Percentiles rank a stretch among this genome's conserved stretches.
Conservation (phyloP, 2,888 invertebrate species). For the Caenorhabditis sp. region DNA sequence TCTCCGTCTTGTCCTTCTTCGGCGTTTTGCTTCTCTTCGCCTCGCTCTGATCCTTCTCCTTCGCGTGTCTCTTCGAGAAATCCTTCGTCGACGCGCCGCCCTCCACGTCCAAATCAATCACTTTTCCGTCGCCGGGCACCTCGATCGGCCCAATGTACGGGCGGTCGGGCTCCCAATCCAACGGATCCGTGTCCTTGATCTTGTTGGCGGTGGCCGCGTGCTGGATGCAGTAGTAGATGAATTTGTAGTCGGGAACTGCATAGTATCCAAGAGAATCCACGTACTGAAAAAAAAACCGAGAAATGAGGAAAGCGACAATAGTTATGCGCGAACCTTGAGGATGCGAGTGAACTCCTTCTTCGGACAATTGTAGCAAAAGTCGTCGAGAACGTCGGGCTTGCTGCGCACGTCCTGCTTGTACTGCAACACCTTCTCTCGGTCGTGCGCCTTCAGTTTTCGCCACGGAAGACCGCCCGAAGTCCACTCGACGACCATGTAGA, state of each 20-base stretch:
- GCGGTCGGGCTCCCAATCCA: slow-evolving; percentile 68
- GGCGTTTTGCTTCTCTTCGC: slow-evolving; percentile 14
- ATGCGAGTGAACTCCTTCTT: slow-evolving; percentile 63
- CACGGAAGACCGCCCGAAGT: slow-evolving; percentile 72
- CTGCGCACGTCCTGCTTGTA: slow-evolving; percentile 65
- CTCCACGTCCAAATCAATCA: slow-evolving; percentile 54
- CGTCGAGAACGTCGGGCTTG: slow-evolving; percentile 46
- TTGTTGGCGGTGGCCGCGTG: slow-evolving; percentile 64
- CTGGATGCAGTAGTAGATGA: slow-evolving; percentile 64
- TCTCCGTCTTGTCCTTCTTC: slow-evolving; percentile 31
- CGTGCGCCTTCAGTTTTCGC: slow-evolving; percentile 61
- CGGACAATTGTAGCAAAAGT: slow-evolving; percentile 59
- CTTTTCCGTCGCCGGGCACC: slow-evolving; percentile 61
- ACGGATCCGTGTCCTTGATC: slow-evolving; percentile 63
- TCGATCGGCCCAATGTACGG: slow-evolving; percentile 63
- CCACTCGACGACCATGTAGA: slow-evolving; percentile 76
- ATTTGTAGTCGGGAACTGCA: slow-evolving; percentile 71
- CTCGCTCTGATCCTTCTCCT: slow-evolving; percentile 24
- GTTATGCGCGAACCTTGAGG: slow-evolving; percentile 20
- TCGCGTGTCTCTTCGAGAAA: slow-evolving; percentile 37
- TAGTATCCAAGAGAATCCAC: slow-evolving; percentile 67
- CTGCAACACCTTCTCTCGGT: slow-evolving; percentile 66
- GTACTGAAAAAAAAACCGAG: slow-evolving; percentile 65
- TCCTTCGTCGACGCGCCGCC: slow-evolving; percentile 33
- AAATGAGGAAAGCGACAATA: no score